Base-by-base conservation (phyloP, 2,797 vertebrate genomes). In the Myiothlypis chrysogaster region DNA sequence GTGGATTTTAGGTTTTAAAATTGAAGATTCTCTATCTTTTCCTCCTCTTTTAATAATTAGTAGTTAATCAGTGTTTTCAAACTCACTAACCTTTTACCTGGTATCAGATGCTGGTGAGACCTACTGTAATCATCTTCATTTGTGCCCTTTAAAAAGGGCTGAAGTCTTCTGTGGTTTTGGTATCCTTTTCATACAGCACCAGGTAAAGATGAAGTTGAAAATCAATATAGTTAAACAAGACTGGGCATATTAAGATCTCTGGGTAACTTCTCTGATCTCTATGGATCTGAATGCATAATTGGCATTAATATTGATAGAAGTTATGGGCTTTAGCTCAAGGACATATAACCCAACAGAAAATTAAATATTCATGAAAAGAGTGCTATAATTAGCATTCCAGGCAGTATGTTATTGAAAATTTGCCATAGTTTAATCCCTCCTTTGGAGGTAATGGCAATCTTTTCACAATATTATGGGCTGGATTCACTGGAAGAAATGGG, bases 301-400 rank as follows among this genome's bases (percentile, higher is more conserved):
- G 57, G 76, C 78, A 88, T 89, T 91, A 95, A 95, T 90, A 87
- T 80, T 90, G 95, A 93, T 89, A 76, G 73, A 83, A 96, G 87
- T 93, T 94, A 78, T 2, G 32, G 39, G 59, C 37, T 86, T 92
- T 57, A 78, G 75, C 78, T 78, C 72, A 91, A 96, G 87, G 55
- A 96, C 49, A 25, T 78, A 81, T 73, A 34, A 76, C 63, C 41
- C 50, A 85, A 64, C 63, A 78, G 76, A 95, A 96, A 95, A 82
- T 96, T 16, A 69, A 94, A 90, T 95, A 95, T 91, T 88, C 60
- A 89, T 87, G 60, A 93, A 92, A 90, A 39, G 37, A 79, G 61
- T 8, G 3, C 32, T 14, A 35, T 47, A 83, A 73, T 89, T 93
- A 92, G 44, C 60, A 87, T 90, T 92, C 59, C 30, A 86, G 50